phyloP scores from a whole-genome alignment of 1,140 invertebrate genomes.

The Magallana angulata region DNA sequence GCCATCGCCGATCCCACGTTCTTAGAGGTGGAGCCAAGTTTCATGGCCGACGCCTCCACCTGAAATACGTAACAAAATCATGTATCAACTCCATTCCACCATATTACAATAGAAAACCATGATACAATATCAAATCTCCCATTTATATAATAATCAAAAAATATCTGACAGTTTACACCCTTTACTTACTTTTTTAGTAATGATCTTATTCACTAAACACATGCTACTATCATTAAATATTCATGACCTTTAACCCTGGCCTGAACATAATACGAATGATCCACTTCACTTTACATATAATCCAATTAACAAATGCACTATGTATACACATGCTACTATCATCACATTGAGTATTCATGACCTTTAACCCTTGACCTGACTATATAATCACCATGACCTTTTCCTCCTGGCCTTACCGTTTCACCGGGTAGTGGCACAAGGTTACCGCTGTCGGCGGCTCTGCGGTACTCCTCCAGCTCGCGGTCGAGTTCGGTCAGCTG shows the following conservation, averaged over 20 bases:
- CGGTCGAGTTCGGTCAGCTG: constrained; percentile 88
- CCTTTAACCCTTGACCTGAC: not conserved
- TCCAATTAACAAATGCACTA: not conserved
- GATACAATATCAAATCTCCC: no score
- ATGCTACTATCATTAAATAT: not conserved
- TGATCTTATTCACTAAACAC: not conserved
- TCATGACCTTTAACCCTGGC: not conserved
- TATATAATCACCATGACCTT: no score
- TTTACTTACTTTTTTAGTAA: not conserved
- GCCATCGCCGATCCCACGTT: constrained; percentile 86
- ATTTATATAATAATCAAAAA: no score
- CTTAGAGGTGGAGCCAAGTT: constrained; percentile 86
- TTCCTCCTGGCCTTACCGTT: constrained; percentile 81
- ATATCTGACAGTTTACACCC: no score
- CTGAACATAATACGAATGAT: no score
- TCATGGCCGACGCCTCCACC: constrained; percentile 87
- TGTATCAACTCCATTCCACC: not conserved
- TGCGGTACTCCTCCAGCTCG: constrained; percentile 90
- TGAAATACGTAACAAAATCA: constrained; percentile 66
- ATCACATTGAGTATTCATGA: no score
- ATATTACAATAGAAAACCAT: not conserved
- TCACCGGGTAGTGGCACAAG: constrained; percentile 92
- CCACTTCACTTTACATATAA: no score
- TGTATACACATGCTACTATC: no score
- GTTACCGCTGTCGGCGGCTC: constrained; percentile 85